Base-by-base conservation (phyloP, 2,113 vertebrate genomes). In the Genyomyrus donnyi region DNA sequence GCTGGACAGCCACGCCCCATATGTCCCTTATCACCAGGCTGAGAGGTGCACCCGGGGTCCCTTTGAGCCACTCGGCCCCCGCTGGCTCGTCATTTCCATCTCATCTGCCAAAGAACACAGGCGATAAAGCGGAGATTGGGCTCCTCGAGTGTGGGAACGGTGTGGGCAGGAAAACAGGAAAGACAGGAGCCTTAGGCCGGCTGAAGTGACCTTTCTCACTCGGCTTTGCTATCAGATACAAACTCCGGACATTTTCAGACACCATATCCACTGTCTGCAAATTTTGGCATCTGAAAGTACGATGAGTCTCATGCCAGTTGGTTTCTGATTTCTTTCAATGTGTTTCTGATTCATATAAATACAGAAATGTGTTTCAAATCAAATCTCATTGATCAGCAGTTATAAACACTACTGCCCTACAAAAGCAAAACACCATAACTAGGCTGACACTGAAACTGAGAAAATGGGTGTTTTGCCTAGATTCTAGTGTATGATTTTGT, bases 21-120 rank as follows among this genome's bases (percentile, higher is more conserved):
- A 50, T 19, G 89, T 70, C 5, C 74, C 39, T 92, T 91, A 77
- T 90, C 90, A 31, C 39, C 8, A 5, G 13, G 5, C 31, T 21
- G 66, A 27, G 49, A n/a, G 58, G 15, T 80, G 48, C n/a, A 15
- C 10, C 93, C 93, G 91, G 94, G 50, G 93, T 94, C 91, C 92
- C 90, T 93, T 91, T 52, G 42, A 92, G 50, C 91, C 80, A 0
- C 42, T 91, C 91, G 88, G 93, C 92, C 93, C 93, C 91, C 92
- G 92, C 92, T 91, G 93, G 93, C 91, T 94, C 93, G 90, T 96
- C 95, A 93, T 93, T 95, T 95, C 95, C 94, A 95, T 91, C 90
- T 92, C 90, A 87, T 93, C 89, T 95, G 96, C 97, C 97, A 97
- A 96, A 96, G 95, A 94, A 96, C 96, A 96, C 97, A 96, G 93